phyloP scores from a whole-genome alignment of 2,888 invertebrate species.

The Hydraecia micacea region DNA sequence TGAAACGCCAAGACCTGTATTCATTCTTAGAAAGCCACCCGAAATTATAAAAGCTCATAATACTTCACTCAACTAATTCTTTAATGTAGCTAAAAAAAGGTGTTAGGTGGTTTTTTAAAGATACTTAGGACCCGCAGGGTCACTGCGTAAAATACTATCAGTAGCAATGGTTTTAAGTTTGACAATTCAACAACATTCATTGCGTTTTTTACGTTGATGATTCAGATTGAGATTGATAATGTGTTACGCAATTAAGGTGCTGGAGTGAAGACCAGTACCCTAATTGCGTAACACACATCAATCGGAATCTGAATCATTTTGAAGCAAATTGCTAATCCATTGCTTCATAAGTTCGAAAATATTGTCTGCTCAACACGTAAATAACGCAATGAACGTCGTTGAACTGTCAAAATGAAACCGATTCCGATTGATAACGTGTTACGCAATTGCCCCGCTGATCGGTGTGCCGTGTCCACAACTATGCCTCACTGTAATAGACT shows the following conservation, averaged over 20 bases:
- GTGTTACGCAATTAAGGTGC: neutral
- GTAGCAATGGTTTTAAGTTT: neutral
- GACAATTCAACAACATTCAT: neutral
- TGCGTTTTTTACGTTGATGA: neutral
- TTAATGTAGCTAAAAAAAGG: neutral
- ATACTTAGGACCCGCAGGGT: neutral
- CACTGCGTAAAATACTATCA: neutral
- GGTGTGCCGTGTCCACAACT: neutral
- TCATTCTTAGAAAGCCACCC: neutral
- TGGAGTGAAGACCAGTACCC: too few relatives aligned
- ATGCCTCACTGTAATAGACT: neutral
- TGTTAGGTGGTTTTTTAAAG: neutral
- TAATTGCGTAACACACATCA: too few relatives aligned
- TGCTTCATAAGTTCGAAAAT: too few relatives aligned
- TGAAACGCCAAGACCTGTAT: neutral
- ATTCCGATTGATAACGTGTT: too few relatives aligned
- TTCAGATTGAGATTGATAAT: neutral
- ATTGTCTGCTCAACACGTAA: too few relatives aligned
- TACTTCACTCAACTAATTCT: neutral
- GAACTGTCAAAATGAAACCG: too few relatives aligned
- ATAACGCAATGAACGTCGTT: too few relatives aligned
- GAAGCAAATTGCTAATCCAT: too few relatives aligned
- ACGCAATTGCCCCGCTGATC: too few relatives aligned
- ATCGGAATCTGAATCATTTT: too few relatives aligned
- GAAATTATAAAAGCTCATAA: too few relatives aligned